These are phyloP conservation scores for Oscheius sp. DNA, from an alignment of 2,888 invertebrate genomes.

Conservation along the genomic window DNA sequence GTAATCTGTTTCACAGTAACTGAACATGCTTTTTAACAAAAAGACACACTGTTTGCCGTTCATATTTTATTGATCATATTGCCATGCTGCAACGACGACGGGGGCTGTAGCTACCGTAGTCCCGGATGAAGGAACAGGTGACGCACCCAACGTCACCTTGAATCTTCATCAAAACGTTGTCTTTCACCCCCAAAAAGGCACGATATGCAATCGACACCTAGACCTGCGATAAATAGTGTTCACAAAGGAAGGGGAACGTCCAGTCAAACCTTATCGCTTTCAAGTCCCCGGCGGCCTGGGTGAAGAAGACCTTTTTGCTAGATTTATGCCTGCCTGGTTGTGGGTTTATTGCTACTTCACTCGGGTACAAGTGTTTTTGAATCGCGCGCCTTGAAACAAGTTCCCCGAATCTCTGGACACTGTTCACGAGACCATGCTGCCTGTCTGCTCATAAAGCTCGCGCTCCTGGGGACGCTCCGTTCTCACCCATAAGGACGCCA, in stretches of 20 bases:
- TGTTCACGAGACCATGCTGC: constrained; percentile 11
- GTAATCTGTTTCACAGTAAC: background rate
- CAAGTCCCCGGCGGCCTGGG: constrained; percentile 33
- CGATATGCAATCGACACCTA: constrained; percentile 9
- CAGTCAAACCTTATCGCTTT: constrained; percentile 29
- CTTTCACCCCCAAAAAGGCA: constrained; percentile 23
- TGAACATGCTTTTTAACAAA: background rate
- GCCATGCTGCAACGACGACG: constrained; percentile 7
- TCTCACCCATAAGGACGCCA: constrained; percentile 25
- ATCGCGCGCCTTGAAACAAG: constrained; percentile 35
- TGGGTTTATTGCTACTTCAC: constrained; percentile 42
- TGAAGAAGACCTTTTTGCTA: constrained; percentile 38
- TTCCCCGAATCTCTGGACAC: background rate
- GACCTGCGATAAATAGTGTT: background rate
- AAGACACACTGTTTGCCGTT: constrained; percentile 1
- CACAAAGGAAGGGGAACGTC: constrained; percentile 2
- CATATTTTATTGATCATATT: constrained; percentile 10
- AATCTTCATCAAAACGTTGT: constrained; percentile 30
- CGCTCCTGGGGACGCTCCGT: constrained; percentile 3
- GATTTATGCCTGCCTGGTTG: constrained; percentile 38
- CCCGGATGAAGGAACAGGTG: constrained; percentile 29
- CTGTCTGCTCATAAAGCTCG: constrained; percentile 24
- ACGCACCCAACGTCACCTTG: constrained; percentile 28
- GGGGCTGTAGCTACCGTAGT: constrained; percentile 24
- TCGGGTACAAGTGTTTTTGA: constrained; percentile 39